Percentiles rank a stretch among this genome's conserved stretches.
Evolutionary conservation across 2,797 vertebrate genomes (phyloP).

Genomic region (Otus scops): DNA sequence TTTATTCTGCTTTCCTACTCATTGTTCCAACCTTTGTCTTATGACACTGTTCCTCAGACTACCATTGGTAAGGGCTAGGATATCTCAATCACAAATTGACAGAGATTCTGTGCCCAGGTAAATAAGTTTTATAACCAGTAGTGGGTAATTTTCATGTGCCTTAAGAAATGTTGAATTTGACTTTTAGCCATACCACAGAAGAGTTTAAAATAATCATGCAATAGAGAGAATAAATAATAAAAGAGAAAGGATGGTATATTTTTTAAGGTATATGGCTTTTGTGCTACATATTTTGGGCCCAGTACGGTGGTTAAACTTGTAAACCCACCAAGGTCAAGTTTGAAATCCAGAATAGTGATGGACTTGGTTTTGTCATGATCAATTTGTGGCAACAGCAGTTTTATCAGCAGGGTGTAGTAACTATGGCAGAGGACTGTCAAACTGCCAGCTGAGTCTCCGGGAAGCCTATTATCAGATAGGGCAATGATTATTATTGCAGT

Average conservation of each 20-base stretch:
- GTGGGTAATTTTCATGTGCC: not conserved
- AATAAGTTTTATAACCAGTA: not conserved
- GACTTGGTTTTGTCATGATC: slow-evolving; percentile 22
- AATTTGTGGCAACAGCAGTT: slow-evolving; percentile 45
- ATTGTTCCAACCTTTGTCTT: not conserved
- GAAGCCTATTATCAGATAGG: slow-evolving; percentile 18
- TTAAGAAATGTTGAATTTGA: not conserved
- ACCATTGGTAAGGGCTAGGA: not conserved
- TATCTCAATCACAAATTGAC: not conserved
- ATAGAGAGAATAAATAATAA: not conserved
- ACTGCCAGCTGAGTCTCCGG: slow-evolving; percentile 24
- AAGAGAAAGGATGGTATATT: not conserved
- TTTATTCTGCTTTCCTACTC: not conserved
- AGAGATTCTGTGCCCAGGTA: not conserved
- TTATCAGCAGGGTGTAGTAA: slow-evolving; percentile 48
- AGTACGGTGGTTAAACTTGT: not conserved
- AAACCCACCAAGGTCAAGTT: slow-evolving; percentile 38
- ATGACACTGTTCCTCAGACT: not conserved
- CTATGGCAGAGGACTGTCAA: slow-evolving; percentile 26
- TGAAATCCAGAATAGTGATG: slow-evolving; percentile 32
- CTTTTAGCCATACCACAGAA: not conserved
- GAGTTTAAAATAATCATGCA: not conserved
- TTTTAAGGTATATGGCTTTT: not conserved
- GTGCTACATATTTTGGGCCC: slow-evolving; percentile 1
- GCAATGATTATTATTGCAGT: not conserved